Conservation (phyloP, 2,797 vertebrate genomes). For the Cottoperca gobio region DNA sequence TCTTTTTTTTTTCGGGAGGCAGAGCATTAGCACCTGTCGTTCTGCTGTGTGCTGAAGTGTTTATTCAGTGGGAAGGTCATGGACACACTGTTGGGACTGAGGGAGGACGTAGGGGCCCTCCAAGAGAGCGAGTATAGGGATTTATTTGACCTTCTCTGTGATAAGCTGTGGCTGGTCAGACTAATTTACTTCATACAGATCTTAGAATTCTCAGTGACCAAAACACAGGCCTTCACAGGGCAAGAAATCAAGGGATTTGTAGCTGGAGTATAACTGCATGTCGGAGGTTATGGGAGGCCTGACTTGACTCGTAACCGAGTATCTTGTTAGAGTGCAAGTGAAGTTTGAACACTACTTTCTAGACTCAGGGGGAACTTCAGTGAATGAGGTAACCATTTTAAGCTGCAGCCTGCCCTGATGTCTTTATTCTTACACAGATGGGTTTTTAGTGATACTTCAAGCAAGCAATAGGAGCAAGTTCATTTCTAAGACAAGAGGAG, state of each 20-base stretch:
- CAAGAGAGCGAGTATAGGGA: conserved; percentile 6
- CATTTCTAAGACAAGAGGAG: conserved; percentile 4
- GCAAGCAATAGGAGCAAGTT: conserved; percentile 6
- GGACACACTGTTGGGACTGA: background rate
- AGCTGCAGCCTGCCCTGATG: conserved; percentile 4
- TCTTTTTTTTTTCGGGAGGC: background rate
- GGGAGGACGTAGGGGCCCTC: background rate
- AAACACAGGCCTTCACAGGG: conserved; percentile 5
- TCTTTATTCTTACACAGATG: conserved; percentile 15
- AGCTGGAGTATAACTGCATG: background rate
- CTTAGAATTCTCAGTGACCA: conserved; percentile 5
- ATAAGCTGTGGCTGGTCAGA: conserved; percentile 27
- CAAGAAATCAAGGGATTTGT: conserved; percentile 3
- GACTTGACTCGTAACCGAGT: conserved; percentile 3
- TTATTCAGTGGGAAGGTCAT: conserved; percentile 26
- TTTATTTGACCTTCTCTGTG: conserved; percentile 35
- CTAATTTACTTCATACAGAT: conserved; percentile 36
- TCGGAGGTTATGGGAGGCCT: conserved; percentile 4
- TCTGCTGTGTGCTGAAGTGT: conserved; percentile 19
- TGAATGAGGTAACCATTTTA: conserved; percentile 18
- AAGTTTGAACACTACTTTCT: conserved; percentile 22
- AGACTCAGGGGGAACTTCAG: conserved; percentile 1
- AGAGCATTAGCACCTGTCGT: conserved; percentile 10
- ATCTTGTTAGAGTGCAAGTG: conserved; percentile 18
- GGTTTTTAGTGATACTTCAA: conserved; percentile 10